Evolutionary conservation across 2,888 invertebrate species (phyloP).

Genomic region (Myopa testacea): DNA sequence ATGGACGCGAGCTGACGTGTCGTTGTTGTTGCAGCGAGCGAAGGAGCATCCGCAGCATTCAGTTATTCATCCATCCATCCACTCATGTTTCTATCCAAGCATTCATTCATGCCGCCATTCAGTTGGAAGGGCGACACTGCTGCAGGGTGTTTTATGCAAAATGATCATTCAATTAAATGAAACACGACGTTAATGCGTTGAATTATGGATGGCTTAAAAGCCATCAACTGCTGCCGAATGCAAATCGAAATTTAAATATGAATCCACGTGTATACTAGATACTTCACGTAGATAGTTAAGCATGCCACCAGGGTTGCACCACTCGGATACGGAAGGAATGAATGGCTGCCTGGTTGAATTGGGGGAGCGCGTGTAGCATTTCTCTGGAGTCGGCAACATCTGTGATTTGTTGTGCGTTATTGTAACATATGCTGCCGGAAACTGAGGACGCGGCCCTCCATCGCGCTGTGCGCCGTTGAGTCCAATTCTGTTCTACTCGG

Average conservation of each 20-base stretch:
- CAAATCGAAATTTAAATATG: constrained; percentile 13
- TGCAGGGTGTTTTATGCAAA: constrained; percentile 58
- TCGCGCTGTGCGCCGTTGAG: neutral
- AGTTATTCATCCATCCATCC: too few species aligned
- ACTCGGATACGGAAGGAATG: neutral
- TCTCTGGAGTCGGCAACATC: constrained; percentile 20
- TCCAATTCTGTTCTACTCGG: neutral
- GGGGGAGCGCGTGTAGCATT: neutral
- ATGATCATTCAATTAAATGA: constrained; percentile 66
- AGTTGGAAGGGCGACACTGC: neutral
- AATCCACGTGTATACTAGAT: neutral
- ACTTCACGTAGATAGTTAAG: too few species aligned
- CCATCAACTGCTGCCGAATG: constrained; percentile 44
- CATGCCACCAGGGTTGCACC: too few species aligned
- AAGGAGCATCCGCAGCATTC: neutral
- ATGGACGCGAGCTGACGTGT: constrained; percentile 6
- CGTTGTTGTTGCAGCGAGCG: neutral
- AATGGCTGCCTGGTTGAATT: neutral
- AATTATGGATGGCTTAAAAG: constrained; percentile 47
- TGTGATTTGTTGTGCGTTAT: constrained; percentile 22
- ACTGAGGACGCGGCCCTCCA: neutral
- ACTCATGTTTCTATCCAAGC: too few species aligned
- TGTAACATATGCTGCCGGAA: constrained; percentile 22
- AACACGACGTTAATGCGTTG: constrained; percentile 58
- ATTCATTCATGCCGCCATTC: neutral